Percentiles rank a stretch among this genome's conserved stretches.
phyloP scores from a whole-genome alignment of 2,797 vertebrate species.

The Anas acuta region DNA sequence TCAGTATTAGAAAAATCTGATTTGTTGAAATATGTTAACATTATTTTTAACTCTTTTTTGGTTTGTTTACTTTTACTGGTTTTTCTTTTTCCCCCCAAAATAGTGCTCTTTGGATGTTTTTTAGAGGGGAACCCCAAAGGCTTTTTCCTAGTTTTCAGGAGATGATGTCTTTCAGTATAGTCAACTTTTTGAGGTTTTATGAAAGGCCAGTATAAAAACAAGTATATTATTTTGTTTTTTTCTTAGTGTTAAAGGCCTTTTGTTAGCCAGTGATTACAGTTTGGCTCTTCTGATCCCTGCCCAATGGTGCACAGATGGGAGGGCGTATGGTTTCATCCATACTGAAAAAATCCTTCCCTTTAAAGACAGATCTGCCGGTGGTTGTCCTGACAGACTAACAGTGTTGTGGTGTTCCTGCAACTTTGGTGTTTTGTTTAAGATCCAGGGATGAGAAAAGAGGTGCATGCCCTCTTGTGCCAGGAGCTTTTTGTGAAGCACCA shows the following conservation, averaged over 20 bases:
- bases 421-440: not conserved
- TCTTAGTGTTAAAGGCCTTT: not conserved
- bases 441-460: fast-evolving
- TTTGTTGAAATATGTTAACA: not conserved
- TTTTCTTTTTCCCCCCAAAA: not conserved
- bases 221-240: not conserved
- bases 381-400: not conserved
- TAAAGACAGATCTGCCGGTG: not conserved
- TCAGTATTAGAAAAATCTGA: not conserved
- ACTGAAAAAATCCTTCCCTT: not conserved
- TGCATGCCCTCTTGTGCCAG: fast-evolving
- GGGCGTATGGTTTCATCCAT: not conserved
- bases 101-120: not conserved
- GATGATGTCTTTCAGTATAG: not conserved
- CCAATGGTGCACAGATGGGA: not conserved
- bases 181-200: not conserved
- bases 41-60: not conserved
- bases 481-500: not conserved
- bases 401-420: not conserved
- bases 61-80: not conserved
- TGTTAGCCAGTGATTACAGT: not conserved
- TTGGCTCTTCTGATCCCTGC: not conserved
- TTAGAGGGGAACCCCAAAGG: not conserved
- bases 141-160: not conserved
- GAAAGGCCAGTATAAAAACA: not conserved